Evolutionary conservation across 2,888 invertebrate species (phyloP).

Genomic region (Selenia dentaria): DNA sequence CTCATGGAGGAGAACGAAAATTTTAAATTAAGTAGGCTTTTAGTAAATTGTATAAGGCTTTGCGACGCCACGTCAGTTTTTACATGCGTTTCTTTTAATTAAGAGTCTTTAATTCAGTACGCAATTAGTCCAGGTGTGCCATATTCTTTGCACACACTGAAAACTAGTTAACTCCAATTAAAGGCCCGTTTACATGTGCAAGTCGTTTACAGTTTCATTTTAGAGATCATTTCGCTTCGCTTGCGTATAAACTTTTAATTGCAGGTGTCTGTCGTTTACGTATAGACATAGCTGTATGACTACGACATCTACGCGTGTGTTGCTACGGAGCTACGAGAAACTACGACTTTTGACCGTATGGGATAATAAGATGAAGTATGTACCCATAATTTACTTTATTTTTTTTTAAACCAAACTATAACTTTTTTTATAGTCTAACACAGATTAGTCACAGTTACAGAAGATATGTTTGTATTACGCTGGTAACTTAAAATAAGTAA

Average conservation of each 20-base stretch:
- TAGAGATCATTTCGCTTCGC: slow-evolving; percentile 48
- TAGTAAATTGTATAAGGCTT: too few species aligned
- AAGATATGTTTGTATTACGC: too few species aligned
- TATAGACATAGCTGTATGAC: slow-evolving; percentile 24
- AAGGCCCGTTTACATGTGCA: slow-evolving; percentile 50
- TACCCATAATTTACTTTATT: too few species aligned
- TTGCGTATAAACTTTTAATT: slow-evolving; percentile 62
- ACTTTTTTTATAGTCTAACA: too few species aligned
- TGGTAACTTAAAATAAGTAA: too few species aligned
- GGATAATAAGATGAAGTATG: too few species aligned
- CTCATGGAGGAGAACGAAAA: too few species aligned
- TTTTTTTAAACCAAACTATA: too few species aligned
- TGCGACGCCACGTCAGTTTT: neutral
- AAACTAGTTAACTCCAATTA: slow-evolving; percentile 51
- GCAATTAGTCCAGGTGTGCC: slow-evolving; percentile 33
- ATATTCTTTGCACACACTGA: slow-evolving; percentile 14
- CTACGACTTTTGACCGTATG: neutral
- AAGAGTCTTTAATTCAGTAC: slow-evolving; percentile 17
- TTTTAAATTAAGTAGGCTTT: too few species aligned
- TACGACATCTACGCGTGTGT: slow-evolving; percentile 17
- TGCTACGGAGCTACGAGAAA: slow-evolving; percentile 7
- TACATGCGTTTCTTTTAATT: slow-evolving; percentile 22
- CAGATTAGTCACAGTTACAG: too few species aligned
- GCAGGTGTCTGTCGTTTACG: slow-evolving; percentile 38
- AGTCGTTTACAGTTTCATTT: slow-evolving; percentile 55